phyloP scores from a whole-genome alignment of 1,140 invertebrate species.

The Probaryconus sp. region DNA sequence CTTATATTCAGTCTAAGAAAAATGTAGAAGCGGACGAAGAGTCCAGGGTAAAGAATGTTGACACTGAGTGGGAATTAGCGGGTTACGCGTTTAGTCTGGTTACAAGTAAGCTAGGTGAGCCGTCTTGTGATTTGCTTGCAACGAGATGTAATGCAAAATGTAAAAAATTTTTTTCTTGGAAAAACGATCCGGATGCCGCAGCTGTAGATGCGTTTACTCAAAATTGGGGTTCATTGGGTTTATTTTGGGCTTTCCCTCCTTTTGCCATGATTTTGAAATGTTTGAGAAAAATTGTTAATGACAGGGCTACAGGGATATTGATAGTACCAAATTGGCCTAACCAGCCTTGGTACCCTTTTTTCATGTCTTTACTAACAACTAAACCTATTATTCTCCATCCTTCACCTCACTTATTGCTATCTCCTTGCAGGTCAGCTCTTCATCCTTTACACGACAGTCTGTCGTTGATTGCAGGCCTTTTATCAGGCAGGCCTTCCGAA shows the following conservation, averaged over 20 bases:
- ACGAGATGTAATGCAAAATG: constrained; percentile 58
- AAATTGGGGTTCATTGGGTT: constrained; percentile 40
- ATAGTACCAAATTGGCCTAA: constrained; percentile 66
- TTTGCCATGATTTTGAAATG: constrained; percentile 55
- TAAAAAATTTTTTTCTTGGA: constrained; percentile 58
- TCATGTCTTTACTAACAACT: constrained; percentile 6
- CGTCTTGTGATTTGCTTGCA: constrained; percentile 59
- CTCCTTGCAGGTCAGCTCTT: constrained; percentile 31
- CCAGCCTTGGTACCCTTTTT: constrained; percentile 66
- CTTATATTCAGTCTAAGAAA: constrained; percentile 66
- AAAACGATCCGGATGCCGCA: constrained; percentile 38
- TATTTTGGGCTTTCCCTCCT: constrained; percentile 63
- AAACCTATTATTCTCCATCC: constrained; percentile 18
- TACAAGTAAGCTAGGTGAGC: constrained; percentile 43
- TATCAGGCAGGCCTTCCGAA: constrained; percentile 25
- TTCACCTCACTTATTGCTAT: constrained; percentile 25
- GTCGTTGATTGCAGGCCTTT: constrained; percentile 12
- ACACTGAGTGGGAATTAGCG: constrained; percentile 53
- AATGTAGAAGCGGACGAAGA: constrained; percentile 54
- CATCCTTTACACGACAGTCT: background rate
- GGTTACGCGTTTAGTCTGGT: constrained; percentile 39
- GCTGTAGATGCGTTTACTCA: constrained; percentile 63
- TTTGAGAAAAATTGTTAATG: constrained; percentile 49
- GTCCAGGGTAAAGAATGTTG: constrained; percentile 46
- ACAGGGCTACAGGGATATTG: constrained; percentile 46